phyloP scores from a whole-genome alignment of 2,888 invertebrate species.

The Dicycla oo region DNA sequence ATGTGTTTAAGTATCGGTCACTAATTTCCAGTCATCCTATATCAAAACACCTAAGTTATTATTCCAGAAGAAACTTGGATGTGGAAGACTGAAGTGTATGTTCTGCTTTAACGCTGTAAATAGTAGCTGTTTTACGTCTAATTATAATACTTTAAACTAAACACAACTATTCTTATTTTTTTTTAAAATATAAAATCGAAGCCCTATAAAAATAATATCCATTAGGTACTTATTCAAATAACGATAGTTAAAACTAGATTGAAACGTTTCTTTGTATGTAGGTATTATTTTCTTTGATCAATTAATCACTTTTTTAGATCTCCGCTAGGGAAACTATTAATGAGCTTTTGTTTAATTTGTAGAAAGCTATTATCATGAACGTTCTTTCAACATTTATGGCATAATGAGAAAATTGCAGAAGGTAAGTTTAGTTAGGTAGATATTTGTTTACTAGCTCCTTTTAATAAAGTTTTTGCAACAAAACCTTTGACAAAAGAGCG shows the following conservation, averaged over 20 bases:
- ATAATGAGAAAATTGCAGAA: not conserved
- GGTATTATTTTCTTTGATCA: not conserved
- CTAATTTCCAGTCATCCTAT: too few species aligned
- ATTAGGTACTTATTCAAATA: not conserved
- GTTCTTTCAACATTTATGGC: not conserved
- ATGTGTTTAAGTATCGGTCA: too few species aligned
- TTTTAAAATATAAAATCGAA: not conserved
- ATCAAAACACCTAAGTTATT: not conserved
- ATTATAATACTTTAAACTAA: not conserved
- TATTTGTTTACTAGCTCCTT: not conserved
- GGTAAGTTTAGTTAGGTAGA: not conserved
- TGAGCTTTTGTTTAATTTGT: constrained; percentile 2
- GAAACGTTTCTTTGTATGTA: constrained; percentile 1
- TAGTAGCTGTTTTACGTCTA: not conserved
- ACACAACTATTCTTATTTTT: not conserved
- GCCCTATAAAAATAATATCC: not conserved
- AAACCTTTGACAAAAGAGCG: not conserved
- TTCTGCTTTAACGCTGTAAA: not conserved
- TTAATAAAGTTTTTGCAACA: not conserved
- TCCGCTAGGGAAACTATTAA: not conserved
- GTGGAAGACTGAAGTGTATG: not conserved
- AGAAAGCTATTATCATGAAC: not conserved
- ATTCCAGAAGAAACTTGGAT: not conserved
- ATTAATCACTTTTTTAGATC: constrained; percentile 14
- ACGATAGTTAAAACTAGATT: not conserved